phyloP scores from a whole-genome alignment of 2,113 vertebrate genomes.

The Bubo blakistoni region DNA sequence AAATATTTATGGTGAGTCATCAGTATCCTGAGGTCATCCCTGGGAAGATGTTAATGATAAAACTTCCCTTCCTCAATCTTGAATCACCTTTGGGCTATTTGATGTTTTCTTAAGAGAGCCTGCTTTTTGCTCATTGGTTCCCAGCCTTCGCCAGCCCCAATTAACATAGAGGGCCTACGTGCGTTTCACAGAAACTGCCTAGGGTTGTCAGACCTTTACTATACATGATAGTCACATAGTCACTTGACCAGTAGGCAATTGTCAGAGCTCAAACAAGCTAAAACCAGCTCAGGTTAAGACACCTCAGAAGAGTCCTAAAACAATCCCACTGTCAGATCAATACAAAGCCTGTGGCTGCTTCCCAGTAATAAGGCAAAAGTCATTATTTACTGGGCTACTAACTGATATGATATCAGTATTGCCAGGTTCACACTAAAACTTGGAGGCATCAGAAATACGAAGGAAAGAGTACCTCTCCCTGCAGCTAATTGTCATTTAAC shows the following conservation, averaged over 20 bases:
- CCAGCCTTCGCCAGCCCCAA: neutral
- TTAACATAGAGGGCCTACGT: neutral
- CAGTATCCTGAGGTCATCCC: neutral
- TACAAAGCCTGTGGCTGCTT: neutral
- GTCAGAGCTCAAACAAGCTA: neutral
- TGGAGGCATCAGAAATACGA: neutral
- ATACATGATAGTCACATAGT: too few relatives aligned
- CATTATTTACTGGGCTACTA: neutral
- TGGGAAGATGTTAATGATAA: neutral
- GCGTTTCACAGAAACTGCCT: neutral
- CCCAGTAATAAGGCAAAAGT: neutral
- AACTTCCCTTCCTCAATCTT: neutral
- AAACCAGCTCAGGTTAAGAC: neutral
- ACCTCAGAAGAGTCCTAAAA: neutral
- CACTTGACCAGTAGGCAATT: neutral
- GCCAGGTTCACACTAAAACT: neutral
- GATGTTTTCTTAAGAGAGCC: neutral
- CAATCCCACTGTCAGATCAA: neutral
- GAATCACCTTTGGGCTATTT: neutral
- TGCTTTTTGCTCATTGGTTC: neutral
- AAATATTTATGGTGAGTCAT: neutral
- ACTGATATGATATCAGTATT: neutral
- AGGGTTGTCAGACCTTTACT: neutral
- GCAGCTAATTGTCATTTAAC: neutral
- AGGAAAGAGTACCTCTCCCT: neutral